Base-by-base conservation (phyloP, 2,113 vertebrate species). In the Cercopithecus mona region DNA sequence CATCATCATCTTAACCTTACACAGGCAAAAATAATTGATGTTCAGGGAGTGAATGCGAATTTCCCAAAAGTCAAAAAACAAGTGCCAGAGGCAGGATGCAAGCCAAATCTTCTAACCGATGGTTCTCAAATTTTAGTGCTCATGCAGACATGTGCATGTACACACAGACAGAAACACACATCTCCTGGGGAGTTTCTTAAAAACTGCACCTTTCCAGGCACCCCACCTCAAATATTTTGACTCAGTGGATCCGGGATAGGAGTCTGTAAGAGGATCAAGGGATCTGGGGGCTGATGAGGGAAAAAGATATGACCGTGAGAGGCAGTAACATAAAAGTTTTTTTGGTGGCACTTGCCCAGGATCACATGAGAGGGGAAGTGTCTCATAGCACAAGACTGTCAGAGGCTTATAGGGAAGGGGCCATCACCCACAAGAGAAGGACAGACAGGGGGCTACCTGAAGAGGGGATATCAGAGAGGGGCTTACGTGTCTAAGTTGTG, bases 21-120 rank as follows among this genome's bases (percentile, higher is more conserved):
- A 55, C 20, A 4, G 43, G 57, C 61, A 64, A 32, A 18, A 43
- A 66, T 43, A 87, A 12, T 5, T 32, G n/a, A 68, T 64, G 64
- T 25, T 78, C 70, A 27, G 2, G 23, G 23, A 89, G n/a, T 68
- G 38, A 96, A 89, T 66, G 14, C 1, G 4, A 22, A 57, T 50
- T 57, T 61, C 20, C 25, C 20, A 25, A 95, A 95, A 40, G 35
- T 81, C 94, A 97, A 17, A 59, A 30, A 76, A 64, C 43, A 95
- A 45, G 18, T 45, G 16, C 23, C 25, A 82, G 80, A 89, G 40
- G 22, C 38, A 55, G 6, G 40, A 45, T n/a, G 85, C n/a, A 96
- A 94, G 68, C 8, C n/a, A 57, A 70, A 50, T 87, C 43, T 61
- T 86, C 35, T 64, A 94, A 90, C 1, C 22, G 2, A 5, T 40